These are phyloP conservation scores for Taurulus bubalis DNA, from an alignment of 2,113 vertebrate species.

Conservation along the genomic window DNA sequence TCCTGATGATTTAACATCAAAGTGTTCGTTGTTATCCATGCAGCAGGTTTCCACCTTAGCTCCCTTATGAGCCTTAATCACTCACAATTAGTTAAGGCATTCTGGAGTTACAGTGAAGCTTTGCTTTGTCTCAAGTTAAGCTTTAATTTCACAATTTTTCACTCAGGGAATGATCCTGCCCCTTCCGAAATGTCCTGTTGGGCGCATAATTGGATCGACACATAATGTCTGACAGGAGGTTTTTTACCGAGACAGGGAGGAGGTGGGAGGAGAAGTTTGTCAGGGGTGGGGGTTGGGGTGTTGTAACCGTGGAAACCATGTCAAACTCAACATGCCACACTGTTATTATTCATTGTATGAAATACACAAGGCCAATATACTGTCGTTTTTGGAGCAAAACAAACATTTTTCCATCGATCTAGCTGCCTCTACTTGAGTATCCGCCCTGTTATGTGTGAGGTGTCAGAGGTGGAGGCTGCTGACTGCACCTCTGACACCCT, in stretches of 20 bases:
- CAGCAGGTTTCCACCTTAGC: slow-evolving; percentile 74
- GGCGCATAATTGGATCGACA: slow-evolving; percentile 80
- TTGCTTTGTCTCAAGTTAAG: slow-evolving; percentile 72
- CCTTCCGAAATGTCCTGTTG: slow-evolving; percentile 73
- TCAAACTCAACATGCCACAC: slow-evolving; percentile 41
- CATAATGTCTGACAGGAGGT: slow-evolving; percentile 73
- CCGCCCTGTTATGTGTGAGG: slow-evolving; percentile 20
- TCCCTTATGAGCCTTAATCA: slow-evolving; percentile 80
- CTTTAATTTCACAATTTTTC: slow-evolving; percentile 78
- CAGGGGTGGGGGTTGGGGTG: slow-evolving; percentile 31
- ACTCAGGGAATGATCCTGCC: slow-evolving; percentile 69
- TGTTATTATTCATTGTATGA: slow-evolving; percentile 67
- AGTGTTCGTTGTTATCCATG: slow-evolving; percentile 68
- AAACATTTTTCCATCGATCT: slow-evolving; percentile 43
- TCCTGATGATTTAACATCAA: slow-evolving; percentile 78
- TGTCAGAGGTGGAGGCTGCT: slow-evolving; percentile 35
- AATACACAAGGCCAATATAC: slow-evolving; percentile 46
- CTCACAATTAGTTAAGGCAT: slow-evolving; percentile 81
- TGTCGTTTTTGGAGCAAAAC: slow-evolving; percentile 57
- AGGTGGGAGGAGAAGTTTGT: slow-evolving; percentile 53
- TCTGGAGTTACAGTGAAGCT: slow-evolving; percentile 68
- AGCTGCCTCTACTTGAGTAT: slow-evolving; percentile 11
- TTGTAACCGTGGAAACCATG: slow-evolving; percentile 70
- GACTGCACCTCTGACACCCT: slow-evolving; percentile 35
- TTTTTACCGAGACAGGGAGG: slow-evolving; percentile 58